phyloP scores from a whole-genome alignment of 1,140 invertebrate species.

The Habropoda laboriosa region DNA sequence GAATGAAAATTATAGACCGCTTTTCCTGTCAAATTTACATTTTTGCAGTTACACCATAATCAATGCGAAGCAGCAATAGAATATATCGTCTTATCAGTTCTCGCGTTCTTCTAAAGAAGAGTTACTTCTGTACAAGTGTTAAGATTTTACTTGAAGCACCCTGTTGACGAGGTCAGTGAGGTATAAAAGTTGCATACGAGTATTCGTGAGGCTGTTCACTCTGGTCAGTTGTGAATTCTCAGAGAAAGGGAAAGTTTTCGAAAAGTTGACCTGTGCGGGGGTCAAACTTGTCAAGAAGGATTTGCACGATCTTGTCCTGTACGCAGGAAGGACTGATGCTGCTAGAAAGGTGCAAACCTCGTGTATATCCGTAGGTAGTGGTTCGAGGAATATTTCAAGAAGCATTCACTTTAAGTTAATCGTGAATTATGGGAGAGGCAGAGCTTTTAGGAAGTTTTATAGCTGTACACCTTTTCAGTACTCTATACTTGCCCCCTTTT shows the following conservation, averaged over 20 bases:
- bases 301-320: not conserved
- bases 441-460: not conserved
- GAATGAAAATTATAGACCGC: too few relatives aligned
- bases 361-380: too few relatives aligned
- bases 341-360: not conserved
- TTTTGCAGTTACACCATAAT: too few relatives aligned
- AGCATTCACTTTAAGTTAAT: not conserved
- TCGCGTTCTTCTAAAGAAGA: too few relatives aligned
- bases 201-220: not conserved
- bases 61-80: too few relatives aligned
- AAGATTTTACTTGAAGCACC: too few relatives aligned
- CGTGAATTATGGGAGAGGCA: not conserved
- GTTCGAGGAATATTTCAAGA: not conserved
- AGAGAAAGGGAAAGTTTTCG: not conserved
- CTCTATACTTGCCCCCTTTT: too few relatives aligned
- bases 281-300: not conserved
- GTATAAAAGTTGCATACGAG: not conserved
- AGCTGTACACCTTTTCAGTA: too few relatives aligned
- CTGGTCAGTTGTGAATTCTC: not conserved
- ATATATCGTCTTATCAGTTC: too few relatives aligned
- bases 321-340: not conserved
- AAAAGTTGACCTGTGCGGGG: not conserved
- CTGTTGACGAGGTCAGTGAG: too few relatives aligned
- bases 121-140: too few relatives aligned
- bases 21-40: too few relatives aligned